Base-by-base conservation (phyloP, 2,113 vertebrate species). In the Brachyhypopomus gauderio region DNA sequence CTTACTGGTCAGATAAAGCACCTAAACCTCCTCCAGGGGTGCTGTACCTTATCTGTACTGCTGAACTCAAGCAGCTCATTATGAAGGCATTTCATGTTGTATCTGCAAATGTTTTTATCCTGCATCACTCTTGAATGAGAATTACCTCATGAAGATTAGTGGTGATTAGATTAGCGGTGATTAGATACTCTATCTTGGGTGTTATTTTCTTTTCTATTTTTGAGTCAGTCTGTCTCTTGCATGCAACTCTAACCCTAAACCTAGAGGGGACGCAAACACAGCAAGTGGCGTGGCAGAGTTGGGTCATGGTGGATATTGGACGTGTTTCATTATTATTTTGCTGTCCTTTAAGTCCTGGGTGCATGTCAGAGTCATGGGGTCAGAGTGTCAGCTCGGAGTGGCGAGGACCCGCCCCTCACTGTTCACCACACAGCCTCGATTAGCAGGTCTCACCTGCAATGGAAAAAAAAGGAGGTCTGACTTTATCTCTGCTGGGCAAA, bases 201-300 rank as follows among this genome's bases (percentile, higher is more conserved):
- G 88, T 75, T 55, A 88, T 89, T 76, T 88, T 84, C 79, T 80
- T 60, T 82, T 25, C 38, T 62, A 30, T 80, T 77, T 83, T 38
- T 64, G 16, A 85, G 89, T 85, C 78, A 83, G 89, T 92, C 89
- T 92, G 91, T 91, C 90, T 89, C 86, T 55, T 87, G 81, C 86
- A 84, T 85, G 86, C 90, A 91, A 91, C 85, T 85, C 85, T 84
- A 89, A 91, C 89, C 89, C 88, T 82, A 85, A 85, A 85, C 90
- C 88, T 91, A 89, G 86, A 90, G 90, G 88, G 87, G 85, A 89
- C 87, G 90, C 90, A 92, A 91, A 92, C 90, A 92, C 85, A 85
- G 79, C 86, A 12, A 4, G 19, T 27, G 34, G 64, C 1, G 25
- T 3, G 4, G 30, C 59, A 22, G n/a, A 66, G 45, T 7, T 83